Percentiles rank a stretch among this genome's conserved stretches.
Evolutionary conservation across 2,888 invertebrate species (phyloP).

Genomic region (Rhogogaster chlorosoma): DNA sequence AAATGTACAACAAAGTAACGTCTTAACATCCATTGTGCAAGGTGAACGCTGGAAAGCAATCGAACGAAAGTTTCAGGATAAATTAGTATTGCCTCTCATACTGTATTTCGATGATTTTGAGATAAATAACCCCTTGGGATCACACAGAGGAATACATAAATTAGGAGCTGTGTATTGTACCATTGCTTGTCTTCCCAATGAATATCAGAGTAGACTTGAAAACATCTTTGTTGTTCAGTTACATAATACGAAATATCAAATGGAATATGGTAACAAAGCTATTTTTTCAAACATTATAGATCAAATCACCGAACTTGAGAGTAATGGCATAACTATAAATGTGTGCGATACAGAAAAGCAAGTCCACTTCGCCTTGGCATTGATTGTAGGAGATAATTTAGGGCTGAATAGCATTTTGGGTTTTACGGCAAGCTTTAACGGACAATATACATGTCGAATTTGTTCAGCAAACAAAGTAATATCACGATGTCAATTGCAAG

Average conservation of each 20-base stretch:
- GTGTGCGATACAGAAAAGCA: slow-evolving; percentile 30
- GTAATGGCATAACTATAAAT: slow-evolving; percentile 34
- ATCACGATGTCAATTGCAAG: background rate
- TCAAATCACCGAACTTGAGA: slow-evolving; percentile 53
- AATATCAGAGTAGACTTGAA: slow-evolving; percentile 54
- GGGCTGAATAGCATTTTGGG: slow-evolving; percentile 53
- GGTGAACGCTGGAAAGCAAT: slow-evolving; percentile 53
- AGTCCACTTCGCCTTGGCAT: slow-evolving; percentile 49
- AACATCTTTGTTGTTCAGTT: slow-evolving; percentile 57
- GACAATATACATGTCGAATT: slow-evolving; percentile 49
- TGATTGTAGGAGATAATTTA: slow-evolving; percentile 52
- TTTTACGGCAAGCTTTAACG: slow-evolving; percentile 54
- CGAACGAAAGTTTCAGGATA: slow-evolving; percentile 45
- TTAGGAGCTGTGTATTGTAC: slow-evolving; percentile 54
- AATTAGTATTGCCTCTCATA: slow-evolving; percentile 54
- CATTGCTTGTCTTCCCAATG: slow-evolving; percentile 46
- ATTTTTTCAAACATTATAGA: slow-evolving; percentile 52
- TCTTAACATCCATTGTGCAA: slow-evolving; percentile 44
- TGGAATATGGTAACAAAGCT: slow-evolving; percentile 49
- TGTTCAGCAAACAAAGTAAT: slow-evolving; percentile 44
- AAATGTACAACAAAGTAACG: background rate
- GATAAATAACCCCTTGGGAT: slow-evolving; percentile 56
- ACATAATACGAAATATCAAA: slow-evolving; percentile 47
- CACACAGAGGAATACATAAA: slow-evolving; percentile 52
- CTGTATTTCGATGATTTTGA: slow-evolving; percentile 56